Conservation (phyloP, 2,888 invertebrate species). For the Bembecia ichneumoniformis region DNA sequence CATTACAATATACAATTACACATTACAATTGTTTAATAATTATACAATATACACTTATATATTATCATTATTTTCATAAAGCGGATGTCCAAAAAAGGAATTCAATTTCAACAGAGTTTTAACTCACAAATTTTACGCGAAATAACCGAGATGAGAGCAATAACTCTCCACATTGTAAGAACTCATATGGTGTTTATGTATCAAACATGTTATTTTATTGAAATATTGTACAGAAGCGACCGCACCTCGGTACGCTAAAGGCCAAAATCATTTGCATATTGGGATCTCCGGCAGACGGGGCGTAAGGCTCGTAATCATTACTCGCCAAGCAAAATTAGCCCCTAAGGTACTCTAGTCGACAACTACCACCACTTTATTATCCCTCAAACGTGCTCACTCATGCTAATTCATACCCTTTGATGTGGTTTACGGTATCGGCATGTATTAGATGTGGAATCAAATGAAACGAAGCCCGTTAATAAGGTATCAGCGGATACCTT, state of each 20-base stretch:
- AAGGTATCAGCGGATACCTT: background rate
- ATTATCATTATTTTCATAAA: too few species aligned
- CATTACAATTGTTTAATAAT: too few species aligned
- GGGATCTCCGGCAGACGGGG: constrained; percentile 40
- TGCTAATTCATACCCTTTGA: constrained; percentile 65
- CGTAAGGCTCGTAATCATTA: constrained; percentile 61
- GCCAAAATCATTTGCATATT: constrained; percentile 68
- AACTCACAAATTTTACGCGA: background rate
- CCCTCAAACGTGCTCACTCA: constrained; percentile 58
- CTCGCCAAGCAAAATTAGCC: constrained; percentile 61
- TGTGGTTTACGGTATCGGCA: constrained; percentile 42
- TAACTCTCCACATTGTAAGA: background rate
- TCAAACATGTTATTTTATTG: constrained; percentile 16
- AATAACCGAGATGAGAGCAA: background rate
- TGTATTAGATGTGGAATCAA: constrained; percentile 18
- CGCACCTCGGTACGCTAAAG: constrained; percentile 38
- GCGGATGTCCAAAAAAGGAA: background rate
- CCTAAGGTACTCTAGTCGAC: constrained; percentile 62
- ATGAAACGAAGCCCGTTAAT: constrained; percentile 8
- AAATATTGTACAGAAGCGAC: constrained; percentile 23
- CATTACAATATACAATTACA: too few species aligned
- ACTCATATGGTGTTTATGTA: constrained; percentile 8
- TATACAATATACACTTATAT: too few species aligned
- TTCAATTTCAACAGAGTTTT: background rate
- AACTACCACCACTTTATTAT: constrained; percentile 61